Evolutionary conservation across 2,113 vertebrate species (phyloP), one percentile per base, ranked within the genome.

Genomic region (Pelecanus crispus): DNA sequence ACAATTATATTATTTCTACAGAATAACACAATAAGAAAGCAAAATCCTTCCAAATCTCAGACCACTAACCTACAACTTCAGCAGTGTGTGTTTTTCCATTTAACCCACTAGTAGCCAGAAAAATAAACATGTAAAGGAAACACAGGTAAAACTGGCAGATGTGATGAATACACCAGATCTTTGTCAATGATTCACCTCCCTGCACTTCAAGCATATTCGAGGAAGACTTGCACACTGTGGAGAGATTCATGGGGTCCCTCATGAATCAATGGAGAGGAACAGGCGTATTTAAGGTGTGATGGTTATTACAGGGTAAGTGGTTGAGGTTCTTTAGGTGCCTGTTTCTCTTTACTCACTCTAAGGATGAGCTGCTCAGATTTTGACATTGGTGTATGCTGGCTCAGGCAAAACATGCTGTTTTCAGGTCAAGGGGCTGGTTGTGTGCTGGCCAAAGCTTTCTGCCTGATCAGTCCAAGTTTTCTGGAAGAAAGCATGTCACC

Each of bases 31-130:
- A 44, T 59, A 81, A 92, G 55, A 70, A 74, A 84, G 80, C 2
- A 90, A 84, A 94, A 90, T 26, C 75, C 50, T 81, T 70, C 63
- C 75, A 80, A 93, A 73, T 66, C 79, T 78, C 80, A 68, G 56
- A 83, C 73, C 36, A 29, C 61, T 84, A 52, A 94, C 83, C 73
- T 94, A 77, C 44, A 83, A n/a, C 34, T 74, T 68, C 36, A 93
- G 63, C 29, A 83, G 34, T 10, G 45, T 40, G 26, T 8, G 7
- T 15, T 32, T 85, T 95, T 75, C 70, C 82, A 32, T 86, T 94
- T 95, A 96, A 94, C 82, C 28, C 59, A 15, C 17, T 25, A 24
- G 38, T 8, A 86, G 26, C 72, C 94, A 78, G 65, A 28, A 71
- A 53, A 88, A 59, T 7, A 47, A 92, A 59, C 3, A 34, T 0